Evolutionary conservation across 2,113 vertebrate species (phyloP), one percentile per base, ranked within the genome.

Genomic region (Limnothrissa miodon): DNA sequence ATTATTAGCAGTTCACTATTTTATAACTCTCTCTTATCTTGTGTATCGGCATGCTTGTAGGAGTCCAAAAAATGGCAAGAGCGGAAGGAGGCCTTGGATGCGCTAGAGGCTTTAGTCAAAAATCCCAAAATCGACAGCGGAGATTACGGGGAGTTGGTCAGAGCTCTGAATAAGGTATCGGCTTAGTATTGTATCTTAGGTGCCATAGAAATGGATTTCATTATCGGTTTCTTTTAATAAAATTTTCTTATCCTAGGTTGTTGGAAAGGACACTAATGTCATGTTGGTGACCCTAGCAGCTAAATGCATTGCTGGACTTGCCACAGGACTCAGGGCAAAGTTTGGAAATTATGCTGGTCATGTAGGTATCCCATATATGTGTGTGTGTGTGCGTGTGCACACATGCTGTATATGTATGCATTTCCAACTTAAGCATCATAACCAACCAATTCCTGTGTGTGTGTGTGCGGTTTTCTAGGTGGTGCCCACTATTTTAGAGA

Each of bases 41-140:
- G 2, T 21, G 21, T 53, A 4, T 53, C 3, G 15, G 62, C 36
- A 11, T 70, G 25, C 1, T 79, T 93, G 1, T 87, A 99, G 98
- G 98, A 99, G 91, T 97, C 98, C 81, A 99, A 99, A 92, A 99
- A 99, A 90, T 99, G 98, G 98, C 98, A 99, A 90, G 98, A 99
- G 91, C 96, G 98, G 84, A 99, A 99, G 90, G 98, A 99, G 91
- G 97, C 96, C 53, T 90, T 99, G 87, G 98, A 99, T 88, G 96
- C 96, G 82, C 85, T 99, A 4, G 98, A 99, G 88, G 1, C 91
- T 39, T 92, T 99, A 44, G 90, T 94, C 53, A 99, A 98, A 94
- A 98, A 98, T 83, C 98, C 96, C 78, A 99, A 97, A 90, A 79
- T 99, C 79, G 98, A 99, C 91, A 93, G 93, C 0, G 98, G 98